Conservation (phyloP, 92 coral and sea anemone species). For the Zoanthus sociatus region DNA sequence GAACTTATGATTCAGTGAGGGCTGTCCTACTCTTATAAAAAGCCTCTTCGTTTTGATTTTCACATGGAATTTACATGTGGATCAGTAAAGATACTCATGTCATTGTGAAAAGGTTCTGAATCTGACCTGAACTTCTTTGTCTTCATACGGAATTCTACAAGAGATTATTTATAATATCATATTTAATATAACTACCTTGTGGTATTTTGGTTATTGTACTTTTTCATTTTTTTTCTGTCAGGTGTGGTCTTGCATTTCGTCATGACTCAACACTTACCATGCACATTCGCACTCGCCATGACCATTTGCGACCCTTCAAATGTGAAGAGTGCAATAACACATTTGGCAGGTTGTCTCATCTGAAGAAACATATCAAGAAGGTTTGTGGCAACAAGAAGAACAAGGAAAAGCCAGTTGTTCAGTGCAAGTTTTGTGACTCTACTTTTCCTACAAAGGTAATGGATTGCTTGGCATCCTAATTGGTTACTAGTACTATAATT, state of each 20-base stretch:
- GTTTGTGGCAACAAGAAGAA: slow-evolving; percentile 98
- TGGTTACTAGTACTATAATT: too few relatives aligned
- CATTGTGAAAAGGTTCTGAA: too few relatives aligned
- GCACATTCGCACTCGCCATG: slow-evolving; percentile 99
- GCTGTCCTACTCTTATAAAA: too few relatives aligned
- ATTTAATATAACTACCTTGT: too few relatives aligned
- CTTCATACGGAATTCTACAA: too few relatives aligned
- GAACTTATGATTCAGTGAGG: too few relatives aligned
- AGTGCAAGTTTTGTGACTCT: slow-evolving; percentile 96
- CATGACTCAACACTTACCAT: slow-evolving; percentile 99
- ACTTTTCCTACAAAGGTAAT: slow-evolving; percentile 90
- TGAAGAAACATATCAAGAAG: slow-evolving; percentile 95
- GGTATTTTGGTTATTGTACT: too few relatives aligned
- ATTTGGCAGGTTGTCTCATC: slow-evolving; percentile 95
- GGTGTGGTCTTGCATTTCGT: slow-evolving; percentile 97
- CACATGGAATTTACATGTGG: too few relatives aligned
- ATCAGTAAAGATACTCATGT: too few relatives aligned
- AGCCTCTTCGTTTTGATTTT: too few relatives aligned
- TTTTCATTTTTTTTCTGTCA: background rate
- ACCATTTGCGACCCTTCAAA: slow-evolving; percentile 98
- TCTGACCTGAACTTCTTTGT: too few relatives aligned
- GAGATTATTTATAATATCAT: too few relatives aligned
- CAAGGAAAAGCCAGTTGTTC: slow-evolving; percentile 96
- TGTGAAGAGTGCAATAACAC: slow-evolving; percentile 96
- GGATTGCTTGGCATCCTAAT: background rate